Evolutionary conservation across 2,113 vertebrate genomes (phyloP).

Genomic region (Synchiropus splendidus): DNA sequence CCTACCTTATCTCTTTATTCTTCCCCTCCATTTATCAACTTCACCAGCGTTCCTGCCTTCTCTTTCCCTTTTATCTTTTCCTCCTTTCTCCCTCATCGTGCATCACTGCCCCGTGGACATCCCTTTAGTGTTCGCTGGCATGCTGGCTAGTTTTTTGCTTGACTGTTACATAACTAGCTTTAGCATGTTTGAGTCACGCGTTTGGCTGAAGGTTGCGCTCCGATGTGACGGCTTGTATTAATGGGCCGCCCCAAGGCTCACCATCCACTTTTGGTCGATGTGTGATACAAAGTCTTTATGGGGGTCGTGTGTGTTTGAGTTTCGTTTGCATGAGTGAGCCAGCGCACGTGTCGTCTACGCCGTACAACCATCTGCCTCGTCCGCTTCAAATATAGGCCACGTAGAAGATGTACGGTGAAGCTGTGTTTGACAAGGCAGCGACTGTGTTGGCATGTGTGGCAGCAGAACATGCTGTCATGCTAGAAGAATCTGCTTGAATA

Average conservation of each 20-base stretch:
- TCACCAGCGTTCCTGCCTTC: slow-evolving; percentile 8
- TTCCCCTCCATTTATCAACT: too few relatives aligned
- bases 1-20: slow-evolving; percentile 1
- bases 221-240: slow-evolving; percentile 47
- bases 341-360: slow-evolving; percentile 38
- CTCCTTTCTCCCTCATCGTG: slow-evolving; percentile 41
- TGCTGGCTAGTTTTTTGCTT: slow-evolving; percentile 36
- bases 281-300: slow-evolving; percentile 27
- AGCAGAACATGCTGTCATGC: too few relatives aligned
- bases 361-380: slow-evolving; percentile 48
- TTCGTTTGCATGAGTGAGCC: slow-evolving; percentile 38
- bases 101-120: slow-evolving; percentile 34
- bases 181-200: slow-evolving; percentile 52
- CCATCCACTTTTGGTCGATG: slow-evolving; percentile 43
- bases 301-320: slow-evolving; percentile 15
- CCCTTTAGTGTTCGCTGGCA: slow-evolving; percentile 39
- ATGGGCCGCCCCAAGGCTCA: slow-evolving; percentile 39
- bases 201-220: slow-evolving; percentile 43
- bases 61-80: slow-evolving; percentile 26
- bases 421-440: slow-evolving; percentile 3
- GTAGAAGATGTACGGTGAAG: slow-evolving; percentile 11
- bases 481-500: too few relatives aligned
- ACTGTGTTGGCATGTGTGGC: slow-evolving; percentile 14
- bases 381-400: slow-evolving; percentile 28
- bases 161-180: slow-evolving; percentile 48